phyloP scores from a whole-genome alignment of 35 echinoderm and acorn worm genomes.

The Heliocidaris erythrogramma region DNA sequence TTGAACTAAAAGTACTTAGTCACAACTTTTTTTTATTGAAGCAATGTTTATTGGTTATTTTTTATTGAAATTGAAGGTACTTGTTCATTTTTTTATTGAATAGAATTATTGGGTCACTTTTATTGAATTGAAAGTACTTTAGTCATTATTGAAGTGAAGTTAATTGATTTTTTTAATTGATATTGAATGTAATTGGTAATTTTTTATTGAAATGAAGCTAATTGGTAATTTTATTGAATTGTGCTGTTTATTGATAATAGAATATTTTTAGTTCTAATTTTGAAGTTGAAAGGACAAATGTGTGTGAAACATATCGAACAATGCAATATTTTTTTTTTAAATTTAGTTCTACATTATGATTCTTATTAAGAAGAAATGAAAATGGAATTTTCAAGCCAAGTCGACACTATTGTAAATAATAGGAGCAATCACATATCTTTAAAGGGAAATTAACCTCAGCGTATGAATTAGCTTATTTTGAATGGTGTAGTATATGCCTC shows the following conservation, averaged over 20 bases:
- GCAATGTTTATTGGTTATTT: not conserved
- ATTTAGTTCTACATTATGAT: not conserved
- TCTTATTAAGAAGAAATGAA: not conserved
- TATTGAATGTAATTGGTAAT: not conserved
- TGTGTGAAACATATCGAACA: not conserved
- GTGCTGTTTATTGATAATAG: too few relatives aligned
- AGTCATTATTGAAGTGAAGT: too few relatives aligned
- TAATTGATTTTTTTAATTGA: not conserved
- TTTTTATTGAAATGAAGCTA: too few relatives aligned
- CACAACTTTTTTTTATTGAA: not conserved
- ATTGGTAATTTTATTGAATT: too few relatives aligned
- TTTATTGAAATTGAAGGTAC: not conserved
- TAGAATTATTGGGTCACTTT: not conserved
- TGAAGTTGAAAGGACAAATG: not conserved
- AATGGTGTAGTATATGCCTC: too few relatives aligned
- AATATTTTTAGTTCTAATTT: not conserved
- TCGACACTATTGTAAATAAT: not conserved
- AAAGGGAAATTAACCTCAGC: too few relatives aligned
- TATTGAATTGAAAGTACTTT: too few relatives aligned
- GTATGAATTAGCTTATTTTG: too few relatives aligned
- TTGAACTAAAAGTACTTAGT: not conserved
- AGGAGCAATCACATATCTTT: not conserved
- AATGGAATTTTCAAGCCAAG: not conserved
- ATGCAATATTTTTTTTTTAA: not conserved
- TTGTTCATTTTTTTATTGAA: not conserved